Evolutionary conservation across 2,888 invertebrate species (phyloP).

Genomic region (Pandemis heparana): DNA sequence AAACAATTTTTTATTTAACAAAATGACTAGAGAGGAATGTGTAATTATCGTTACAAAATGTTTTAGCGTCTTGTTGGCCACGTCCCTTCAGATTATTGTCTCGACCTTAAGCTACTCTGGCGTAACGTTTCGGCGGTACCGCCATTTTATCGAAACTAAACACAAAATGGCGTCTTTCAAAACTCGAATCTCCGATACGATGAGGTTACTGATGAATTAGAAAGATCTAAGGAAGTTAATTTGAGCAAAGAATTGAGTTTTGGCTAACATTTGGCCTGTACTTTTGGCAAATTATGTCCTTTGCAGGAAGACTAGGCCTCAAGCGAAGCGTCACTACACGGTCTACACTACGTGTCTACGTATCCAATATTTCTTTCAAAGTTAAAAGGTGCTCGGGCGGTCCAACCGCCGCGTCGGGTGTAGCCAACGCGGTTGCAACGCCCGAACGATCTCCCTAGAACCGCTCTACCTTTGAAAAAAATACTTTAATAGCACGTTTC

Average conservation of each 20-base stretch:
- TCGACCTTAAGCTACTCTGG: slow-evolving; percentile 75
- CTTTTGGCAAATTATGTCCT: slow-evolving; percentile 73
- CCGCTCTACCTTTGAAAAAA: slow-evolving; percentile 56
- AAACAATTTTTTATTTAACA: slow-evolving; percentile 47
- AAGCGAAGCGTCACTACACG: slow-evolving; percentile 81
- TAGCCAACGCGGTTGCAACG: background rate
- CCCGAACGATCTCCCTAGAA: slow-evolving; percentile 12
- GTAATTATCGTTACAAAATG: slow-evolving; percentile 65
- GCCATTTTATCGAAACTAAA: slow-evolving; percentile 40
- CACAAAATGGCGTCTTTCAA: slow-evolving; percentile 45
- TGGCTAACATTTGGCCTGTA: slow-evolving; percentile 74
- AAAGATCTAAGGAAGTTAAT: slow-evolving; percentile 44
- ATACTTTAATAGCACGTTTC: slow-evolving; percentile 80
- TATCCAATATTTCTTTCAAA: slow-evolving; percentile 68
- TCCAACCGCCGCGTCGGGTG: background rate
- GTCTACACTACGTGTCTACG: slow-evolving; percentile 81
- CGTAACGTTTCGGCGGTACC: slow-evolving; percentile 45
- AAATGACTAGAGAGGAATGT: slow-evolving; percentile 84
- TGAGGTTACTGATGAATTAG: slow-evolving; percentile 32
- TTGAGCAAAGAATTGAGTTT: slow-evolving; percentile 71
- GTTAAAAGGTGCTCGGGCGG: slow-evolving; percentile 42
- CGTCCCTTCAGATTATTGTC: slow-evolving; percentile 78
- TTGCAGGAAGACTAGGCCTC: slow-evolving; percentile 77
- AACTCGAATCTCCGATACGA: slow-evolving; percentile 35
- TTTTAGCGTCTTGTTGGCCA: slow-evolving; percentile 74